Evolutionary conservation across 2,797 vertebrate genomes (phyloP), one percentile per base, ranked within the genome.

Genomic region (Cyprinella venusta): DNA sequence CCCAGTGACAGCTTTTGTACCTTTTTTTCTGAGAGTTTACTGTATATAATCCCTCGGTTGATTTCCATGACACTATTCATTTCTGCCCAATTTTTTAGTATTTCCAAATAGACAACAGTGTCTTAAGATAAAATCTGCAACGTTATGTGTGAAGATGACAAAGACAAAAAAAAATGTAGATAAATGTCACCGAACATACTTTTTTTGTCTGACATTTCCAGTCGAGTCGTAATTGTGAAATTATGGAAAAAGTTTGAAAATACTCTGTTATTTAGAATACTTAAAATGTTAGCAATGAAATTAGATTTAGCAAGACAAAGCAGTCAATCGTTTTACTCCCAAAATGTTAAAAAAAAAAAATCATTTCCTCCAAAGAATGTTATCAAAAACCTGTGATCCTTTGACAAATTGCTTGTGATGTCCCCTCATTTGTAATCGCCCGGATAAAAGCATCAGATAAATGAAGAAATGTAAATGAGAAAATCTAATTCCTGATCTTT

Each of bases 371-470:
- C 21, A 56, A 54, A 75, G 4, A 76, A 40, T 59, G n/a, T 26
- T 10, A 76, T 76, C 54, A 42, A 59, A 59, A 21, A 40, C 38
- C 24, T 75, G 21, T 59, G 8, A 38, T 59, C 72, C 13, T 76
- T 6, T 59, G 52, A 24, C 72, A 76, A 76, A 59, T 40, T 18
- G 13, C n/a, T 26, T 24, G 54, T 24, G 21, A 59, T 61, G 52
- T 40, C 54, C n/a, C 45, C 74, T 42, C 36, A 40, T 59, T 76
- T 59, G 50, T 59, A 24, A 76, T 26, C 8, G 36, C 54, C 15
- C 30, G 30, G 50, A 56, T 56, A 38, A 74, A 74, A 74, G 33
- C 71, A 74, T 76, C 54, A 59, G 36, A 59, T 76, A 26, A 75
- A 56, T 59, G 21, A 38, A 56, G 40, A 24, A 18, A 59, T 40